Evolutionary conservation across 2,797 vertebrate species (phyloP).

Genomic region (Petrocephalus schoutedeni): DNA sequence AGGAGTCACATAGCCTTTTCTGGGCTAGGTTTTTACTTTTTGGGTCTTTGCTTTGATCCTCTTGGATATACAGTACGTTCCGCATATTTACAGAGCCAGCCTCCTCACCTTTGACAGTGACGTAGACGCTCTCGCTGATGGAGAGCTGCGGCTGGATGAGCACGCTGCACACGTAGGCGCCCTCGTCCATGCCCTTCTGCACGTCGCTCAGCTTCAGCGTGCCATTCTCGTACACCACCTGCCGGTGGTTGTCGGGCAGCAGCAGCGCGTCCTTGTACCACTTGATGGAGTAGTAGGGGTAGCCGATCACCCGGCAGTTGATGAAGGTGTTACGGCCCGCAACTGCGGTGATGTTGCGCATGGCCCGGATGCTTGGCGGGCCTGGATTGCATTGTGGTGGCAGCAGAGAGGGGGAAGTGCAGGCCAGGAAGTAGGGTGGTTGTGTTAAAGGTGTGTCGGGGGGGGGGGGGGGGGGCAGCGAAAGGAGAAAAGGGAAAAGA

Average conservation of each 20-base stretch:
- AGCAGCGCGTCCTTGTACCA: constrained; percentile 94
- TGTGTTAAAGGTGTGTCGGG: constrained; percentile 30
- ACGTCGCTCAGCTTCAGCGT: constrained; percentile 94
- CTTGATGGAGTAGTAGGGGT: constrained; percentile 98
- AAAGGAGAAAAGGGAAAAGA: neutral
- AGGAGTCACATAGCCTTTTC: neutral
- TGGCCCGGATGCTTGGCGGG: constrained; percentile 86
- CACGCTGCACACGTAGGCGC: constrained; percentile 93
- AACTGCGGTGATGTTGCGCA: constrained; percentile 91
- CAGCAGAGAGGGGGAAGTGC: constrained; percentile 43
- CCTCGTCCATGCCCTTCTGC: constrained; percentile 96
- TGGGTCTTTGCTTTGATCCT: neutral
- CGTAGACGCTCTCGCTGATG: constrained; percentile 91
- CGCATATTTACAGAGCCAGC: neutral
- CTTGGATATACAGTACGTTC: no score
- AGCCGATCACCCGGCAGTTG: constrained; percentile 95
- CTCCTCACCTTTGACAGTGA: constrained; percentile 86
- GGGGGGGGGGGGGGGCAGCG: constrained; percentile 29
- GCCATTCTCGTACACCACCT: constrained; percentile 94
- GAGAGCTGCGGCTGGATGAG: constrained; percentile 94
- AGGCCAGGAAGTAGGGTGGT: constrained; percentile 15
- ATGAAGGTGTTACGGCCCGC: constrained; percentile 93
- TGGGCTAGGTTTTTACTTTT: neutral
- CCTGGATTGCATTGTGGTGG: constrained; percentile 51
- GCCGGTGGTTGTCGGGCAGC: constrained; percentile 93